These are phyloP conservation scores for Nipponia nippon DNA, from an alignment of 2,113 vertebrate genomes.

Conservation along the genomic window DNA sequence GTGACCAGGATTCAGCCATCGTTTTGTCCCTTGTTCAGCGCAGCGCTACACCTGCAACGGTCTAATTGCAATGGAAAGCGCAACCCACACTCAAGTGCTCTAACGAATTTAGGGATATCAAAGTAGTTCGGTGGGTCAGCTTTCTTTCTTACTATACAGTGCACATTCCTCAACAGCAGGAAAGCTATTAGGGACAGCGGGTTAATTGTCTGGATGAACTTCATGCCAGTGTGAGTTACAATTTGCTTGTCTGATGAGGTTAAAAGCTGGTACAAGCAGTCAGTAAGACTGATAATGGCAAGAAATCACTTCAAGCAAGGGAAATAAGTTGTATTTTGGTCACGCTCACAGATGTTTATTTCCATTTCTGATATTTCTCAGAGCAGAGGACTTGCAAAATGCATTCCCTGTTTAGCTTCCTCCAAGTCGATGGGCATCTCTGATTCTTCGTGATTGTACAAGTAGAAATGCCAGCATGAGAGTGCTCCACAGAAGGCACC, in stretches of 20 bases:
- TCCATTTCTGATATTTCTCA: background rate
- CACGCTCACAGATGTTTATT: background rate
- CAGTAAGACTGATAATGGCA: background rate
- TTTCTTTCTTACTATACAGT: background rate
- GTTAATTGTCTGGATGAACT: background rate
- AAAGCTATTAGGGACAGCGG: background rate
- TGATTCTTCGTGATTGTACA: rapidly evolving
- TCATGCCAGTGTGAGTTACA: background rate
- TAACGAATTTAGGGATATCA: background rate
- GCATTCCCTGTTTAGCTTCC: background rate
- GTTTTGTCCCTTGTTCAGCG: rapidly evolving
- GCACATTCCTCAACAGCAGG: background rate
- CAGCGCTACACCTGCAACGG: background rate
- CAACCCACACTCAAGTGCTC: background rate
- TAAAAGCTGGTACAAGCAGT: background rate
- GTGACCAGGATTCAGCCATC: background rate
- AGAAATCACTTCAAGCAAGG: background rate
- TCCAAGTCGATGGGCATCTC: background rate
- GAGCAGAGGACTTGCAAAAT: background rate
- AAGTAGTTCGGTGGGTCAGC: background rate
- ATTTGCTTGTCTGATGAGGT: background rate
- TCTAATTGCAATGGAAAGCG: background rate
- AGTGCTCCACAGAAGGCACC: background rate
- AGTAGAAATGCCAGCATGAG: background rate
- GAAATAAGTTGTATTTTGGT: background rate